A percentile compares a stretch with the other conserved stretches of the same genome.
Evolutionary conservation across 2,888 invertebrate genomes (phyloP).

Genomic region (Acleris literana): DNA sequence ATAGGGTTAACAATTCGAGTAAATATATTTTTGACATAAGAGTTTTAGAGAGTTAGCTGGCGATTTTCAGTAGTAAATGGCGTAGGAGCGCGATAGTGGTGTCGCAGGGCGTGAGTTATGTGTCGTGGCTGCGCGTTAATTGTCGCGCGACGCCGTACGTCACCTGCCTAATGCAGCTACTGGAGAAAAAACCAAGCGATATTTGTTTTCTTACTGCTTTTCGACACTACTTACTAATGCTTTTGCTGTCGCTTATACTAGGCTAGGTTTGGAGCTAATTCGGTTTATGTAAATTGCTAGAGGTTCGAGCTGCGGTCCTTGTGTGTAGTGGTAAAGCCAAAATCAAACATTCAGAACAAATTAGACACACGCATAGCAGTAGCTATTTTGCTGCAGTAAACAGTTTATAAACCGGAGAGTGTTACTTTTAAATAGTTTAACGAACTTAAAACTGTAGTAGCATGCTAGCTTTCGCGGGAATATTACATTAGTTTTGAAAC

Average conservation of each 20-base stretch:
- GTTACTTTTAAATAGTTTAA: too few relatives aligned
- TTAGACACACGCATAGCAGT: too few relatives aligned
- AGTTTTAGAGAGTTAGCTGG: background rate
- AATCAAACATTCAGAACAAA: too few relatives aligned
- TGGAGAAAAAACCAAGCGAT: conserved; percentile 20
- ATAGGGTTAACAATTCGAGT: conserved; percentile 11
- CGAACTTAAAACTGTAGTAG: too few relatives aligned
- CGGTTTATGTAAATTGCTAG: too few relatives aligned
- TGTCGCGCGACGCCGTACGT: conserved; percentile 52
- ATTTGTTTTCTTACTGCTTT: background rate
- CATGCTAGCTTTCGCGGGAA: too few relatives aligned
- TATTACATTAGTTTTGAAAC: too few relatives aligned
- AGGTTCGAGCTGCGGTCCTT: too few relatives aligned
- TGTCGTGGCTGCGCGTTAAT: conserved; percentile 62
- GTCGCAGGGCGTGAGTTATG: conserved; percentile 64
- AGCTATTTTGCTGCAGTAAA: too few relatives aligned
- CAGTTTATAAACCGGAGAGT: too few relatives aligned
- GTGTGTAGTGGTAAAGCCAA: too few relatives aligned
- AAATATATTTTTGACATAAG: background rate
- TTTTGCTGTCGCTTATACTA: background rate
- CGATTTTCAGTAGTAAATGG: background rate
- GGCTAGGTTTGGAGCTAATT: background rate
- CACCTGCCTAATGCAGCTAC: conserved; percentile 22
- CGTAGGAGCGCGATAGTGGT: conserved; percentile 29
- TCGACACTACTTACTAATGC: background rate